Conservation (phyloP, 2,113 vertebrate genomes). For the Protobothrops mucrosquamatus region DNA sequence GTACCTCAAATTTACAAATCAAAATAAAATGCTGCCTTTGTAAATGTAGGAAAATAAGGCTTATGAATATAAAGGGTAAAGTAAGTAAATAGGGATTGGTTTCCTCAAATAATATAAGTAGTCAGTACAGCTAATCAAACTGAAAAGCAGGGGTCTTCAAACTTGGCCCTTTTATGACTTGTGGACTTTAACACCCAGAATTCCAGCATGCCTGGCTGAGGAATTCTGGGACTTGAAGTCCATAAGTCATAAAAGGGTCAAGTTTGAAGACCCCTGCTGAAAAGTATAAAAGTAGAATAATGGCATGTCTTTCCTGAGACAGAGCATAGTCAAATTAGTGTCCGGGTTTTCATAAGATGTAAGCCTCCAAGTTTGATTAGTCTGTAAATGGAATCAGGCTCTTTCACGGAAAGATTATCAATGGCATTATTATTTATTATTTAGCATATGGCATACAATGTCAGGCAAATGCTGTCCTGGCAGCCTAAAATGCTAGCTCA, state of each 20-base stretch:
- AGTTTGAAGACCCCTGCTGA: too few relatives aligned
- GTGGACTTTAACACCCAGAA: too few relatives aligned
- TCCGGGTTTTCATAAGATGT: neutral
- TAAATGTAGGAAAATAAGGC: neutral
- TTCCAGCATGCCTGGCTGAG: too few relatives aligned
- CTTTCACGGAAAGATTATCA: neutral
- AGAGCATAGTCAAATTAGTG: neutral
- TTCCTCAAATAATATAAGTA: neutral
- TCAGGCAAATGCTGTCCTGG: neutral
- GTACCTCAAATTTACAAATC: neutral
- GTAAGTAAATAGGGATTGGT: neutral
- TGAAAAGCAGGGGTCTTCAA: neutral
- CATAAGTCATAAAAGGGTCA: too few relatives aligned
- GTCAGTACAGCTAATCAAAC: neutral
- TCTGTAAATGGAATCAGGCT: neutral
- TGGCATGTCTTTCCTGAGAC: neutral
- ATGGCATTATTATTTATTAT: neutral
- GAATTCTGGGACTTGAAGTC: too few relatives aligned
- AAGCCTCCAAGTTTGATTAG: neutral
- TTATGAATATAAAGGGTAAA: neutral
- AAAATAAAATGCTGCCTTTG: neutral
- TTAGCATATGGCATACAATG: neutral
- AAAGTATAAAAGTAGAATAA: neutral
- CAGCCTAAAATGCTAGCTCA: neutral
- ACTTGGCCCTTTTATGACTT: too few relatives aligned